A percentile compares a stretch with the other conserved stretches of the same genome.
Conservation (phyloP, 2,888 invertebrate species). For the Tethea ocularis region DNA sequence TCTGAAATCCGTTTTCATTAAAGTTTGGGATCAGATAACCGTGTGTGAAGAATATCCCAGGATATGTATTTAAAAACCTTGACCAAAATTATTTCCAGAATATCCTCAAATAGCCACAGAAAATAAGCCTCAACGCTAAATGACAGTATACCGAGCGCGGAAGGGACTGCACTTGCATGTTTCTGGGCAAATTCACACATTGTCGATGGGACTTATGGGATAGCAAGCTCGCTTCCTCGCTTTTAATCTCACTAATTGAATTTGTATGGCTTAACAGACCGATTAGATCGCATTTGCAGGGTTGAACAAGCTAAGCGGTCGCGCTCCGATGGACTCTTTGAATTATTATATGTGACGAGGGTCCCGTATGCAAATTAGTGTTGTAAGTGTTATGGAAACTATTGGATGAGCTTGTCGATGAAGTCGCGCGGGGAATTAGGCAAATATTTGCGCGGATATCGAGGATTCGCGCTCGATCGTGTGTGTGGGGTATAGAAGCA, state of each 20-base stretch:
- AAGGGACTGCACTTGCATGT: conserved; percentile 8
- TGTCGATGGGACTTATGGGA: conserved; percentile 22
- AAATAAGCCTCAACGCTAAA: neutral
- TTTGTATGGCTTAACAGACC: conserved; percentile 58
- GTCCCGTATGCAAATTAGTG: conserved; percentile 31
- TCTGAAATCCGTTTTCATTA: no score
- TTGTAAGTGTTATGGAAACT: conserved; percentile 29
- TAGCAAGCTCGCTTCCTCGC: conserved; percentile 18
- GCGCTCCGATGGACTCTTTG: conserved; percentile 38
- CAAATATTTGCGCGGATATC: conserved; percentile 13
- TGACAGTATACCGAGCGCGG: neutral
- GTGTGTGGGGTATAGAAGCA: conserved; percentile 13
- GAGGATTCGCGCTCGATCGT: conserved; percentile 24
- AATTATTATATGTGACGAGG: conserved; percentile 40
- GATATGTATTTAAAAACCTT: no score
- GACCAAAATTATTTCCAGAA: no score
- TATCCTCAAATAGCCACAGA: neutral
- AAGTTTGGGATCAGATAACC: no score
- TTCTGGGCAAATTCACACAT: conserved; percentile 34
- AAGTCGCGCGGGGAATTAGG: conserved; percentile 31
- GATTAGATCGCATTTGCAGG: conserved; percentile 54
- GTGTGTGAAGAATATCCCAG: no score
- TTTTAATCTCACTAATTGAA: conserved; percentile 56
- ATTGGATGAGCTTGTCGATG: conserved; percentile 17
- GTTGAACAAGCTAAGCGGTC: conserved; percentile 31